These are phyloP conservation scores for Sturmia bella DNA, from an alignment of 2,888 invertebrate genomes.

Conservation along the genomic window DNA sequence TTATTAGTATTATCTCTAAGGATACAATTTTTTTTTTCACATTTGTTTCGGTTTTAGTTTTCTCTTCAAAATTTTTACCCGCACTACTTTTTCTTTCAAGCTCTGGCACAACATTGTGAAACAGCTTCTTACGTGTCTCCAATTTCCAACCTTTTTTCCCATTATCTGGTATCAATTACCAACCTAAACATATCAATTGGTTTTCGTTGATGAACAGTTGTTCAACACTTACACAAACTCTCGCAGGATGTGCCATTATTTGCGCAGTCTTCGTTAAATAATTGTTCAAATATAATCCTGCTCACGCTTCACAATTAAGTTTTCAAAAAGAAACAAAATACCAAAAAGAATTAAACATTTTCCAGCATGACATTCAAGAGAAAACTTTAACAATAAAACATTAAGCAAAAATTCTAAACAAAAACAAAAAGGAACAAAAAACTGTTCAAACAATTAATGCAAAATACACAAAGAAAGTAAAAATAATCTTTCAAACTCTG, in stretches of 20 bases:
- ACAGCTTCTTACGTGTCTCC: too few species aligned
- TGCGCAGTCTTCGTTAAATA: too few species aligned
- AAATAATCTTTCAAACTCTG: constrained; percentile 1
- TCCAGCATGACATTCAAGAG: constrained; percentile 4
- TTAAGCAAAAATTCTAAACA: constrained; percentile 17
- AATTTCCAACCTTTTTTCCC: too few species aligned
- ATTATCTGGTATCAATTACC: background rate
- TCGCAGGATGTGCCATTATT: too few species aligned
- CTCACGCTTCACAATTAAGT: constrained; percentile 67
- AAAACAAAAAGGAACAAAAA: background rate
- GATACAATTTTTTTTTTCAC: background rate
- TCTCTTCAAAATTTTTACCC: too few species aligned
- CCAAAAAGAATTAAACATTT: background rate
- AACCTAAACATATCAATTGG: constrained; percentile 58
- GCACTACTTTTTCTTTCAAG: too few species aligned
- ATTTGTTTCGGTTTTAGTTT: background rate
- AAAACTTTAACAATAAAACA: constrained; percentile 36
- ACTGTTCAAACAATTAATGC: constrained; percentile 17
- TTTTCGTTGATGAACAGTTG: constrained; percentile 43
- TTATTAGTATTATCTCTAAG: too few species aligned
- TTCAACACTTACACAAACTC: background rate
- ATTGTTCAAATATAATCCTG: constrained; percentile 35
- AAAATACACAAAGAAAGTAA: constrained; percentile 50
- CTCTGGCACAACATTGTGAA: too few species aligned
- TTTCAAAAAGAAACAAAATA: constrained; percentile 28